Evolutionary conservation across 2,888 invertebrate species (phyloP), one percentile per base, ranked within the genome.

Genomic region (Tetramorium bicarinatum): DNA sequence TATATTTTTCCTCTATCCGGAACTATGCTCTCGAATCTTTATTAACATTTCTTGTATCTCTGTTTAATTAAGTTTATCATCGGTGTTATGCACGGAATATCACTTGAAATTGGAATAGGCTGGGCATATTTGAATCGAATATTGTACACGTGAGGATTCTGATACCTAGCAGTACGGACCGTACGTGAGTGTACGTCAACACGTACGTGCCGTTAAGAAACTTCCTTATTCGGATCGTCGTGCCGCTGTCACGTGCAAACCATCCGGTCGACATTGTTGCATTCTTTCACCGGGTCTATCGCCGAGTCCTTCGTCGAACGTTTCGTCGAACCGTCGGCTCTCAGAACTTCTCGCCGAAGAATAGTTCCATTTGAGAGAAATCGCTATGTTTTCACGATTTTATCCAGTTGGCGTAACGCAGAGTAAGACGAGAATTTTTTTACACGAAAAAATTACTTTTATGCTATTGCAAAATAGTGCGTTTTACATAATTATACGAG

Each of bases 191-290:
- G 88, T 89, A 89, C 84, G 89, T 86, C 85, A 87, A 89, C 87
- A 87, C 85, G 88, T 89, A 89, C 90, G 89, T 88, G 90, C 89
- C 85, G 88, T 89, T 89, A 89, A 89, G 88, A 83, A 84, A 89
- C 89, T 89, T 89, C 89, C 91, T 91, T 91, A 87, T 85, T 88
- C 75, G 91, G 89, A 87, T 90, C 66, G 86, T 76, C 54, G 82
- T 85, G 29, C 74, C 86, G 74, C 87, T 88, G 91, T 90, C 91
- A 90, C 91, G 91, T 89, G 85, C 91, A 82, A 90, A 84, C 90
- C 88, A 91, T 90, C 90, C 91, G 84, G 88, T 80, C 85, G 75
- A 91, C 90, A 90, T 84, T 89, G 90, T 90, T 91, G 49, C 91
- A 89, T 90, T 91, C 88, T 85, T 80, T 75, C 61, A n/a, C 61